These are phyloP conservation scores for Beaufortia kweichowensis DNA, from an alignment of 2,113 vertebrate species.

Conservation along the genomic window DNA sequence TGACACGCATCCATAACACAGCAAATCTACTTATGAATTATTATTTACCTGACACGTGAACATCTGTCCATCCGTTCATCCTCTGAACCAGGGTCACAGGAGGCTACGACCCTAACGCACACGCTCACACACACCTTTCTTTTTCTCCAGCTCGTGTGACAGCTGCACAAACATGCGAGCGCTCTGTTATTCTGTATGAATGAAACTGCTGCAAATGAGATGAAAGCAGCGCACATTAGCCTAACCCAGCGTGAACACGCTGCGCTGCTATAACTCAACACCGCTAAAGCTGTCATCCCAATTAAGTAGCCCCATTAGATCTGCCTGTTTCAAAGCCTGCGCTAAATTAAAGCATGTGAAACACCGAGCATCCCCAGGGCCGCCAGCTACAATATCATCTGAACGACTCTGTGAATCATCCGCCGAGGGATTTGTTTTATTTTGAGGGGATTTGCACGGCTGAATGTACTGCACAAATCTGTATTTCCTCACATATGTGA, in stretches of 20 bases:
- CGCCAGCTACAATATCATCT: conserved; percentile 65
- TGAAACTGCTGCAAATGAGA: neutral
- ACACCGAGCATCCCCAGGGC: conserved; percentile 63
- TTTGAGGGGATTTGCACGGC: neutral
- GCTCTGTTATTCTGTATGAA: neutral
- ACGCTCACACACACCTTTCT: too few species aligned
- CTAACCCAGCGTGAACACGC: conserved; percentile 62
- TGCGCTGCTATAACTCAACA: conserved; percentile 71
- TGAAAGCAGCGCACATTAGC: conserved; percentile 59
- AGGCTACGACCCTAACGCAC: too few species aligned
- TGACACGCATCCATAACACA: too few species aligned
- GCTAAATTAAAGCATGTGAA: conserved; percentile 68
- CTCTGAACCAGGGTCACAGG: too few species aligned
- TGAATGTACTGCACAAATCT: conserved; percentile 23
- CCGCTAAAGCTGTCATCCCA: conserved; percentile 75
- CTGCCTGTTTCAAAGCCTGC: conserved; percentile 68
- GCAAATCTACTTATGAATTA: too few species aligned
- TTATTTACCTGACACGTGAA: neutral
- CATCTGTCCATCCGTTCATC: too few species aligned
- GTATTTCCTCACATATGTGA: neutral
- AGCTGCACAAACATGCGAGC: neutral
- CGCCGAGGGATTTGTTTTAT: conserved; percentile 2
- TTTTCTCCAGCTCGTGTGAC: too few species aligned
- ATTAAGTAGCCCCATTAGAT: conserved; percentile 78
- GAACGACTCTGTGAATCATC: conserved; percentile 77